These are phyloP conservation scores for Eurytoma californica DNA, from an alignment of 2,888 invertebrate species.

Conservation along the genomic window DNA sequence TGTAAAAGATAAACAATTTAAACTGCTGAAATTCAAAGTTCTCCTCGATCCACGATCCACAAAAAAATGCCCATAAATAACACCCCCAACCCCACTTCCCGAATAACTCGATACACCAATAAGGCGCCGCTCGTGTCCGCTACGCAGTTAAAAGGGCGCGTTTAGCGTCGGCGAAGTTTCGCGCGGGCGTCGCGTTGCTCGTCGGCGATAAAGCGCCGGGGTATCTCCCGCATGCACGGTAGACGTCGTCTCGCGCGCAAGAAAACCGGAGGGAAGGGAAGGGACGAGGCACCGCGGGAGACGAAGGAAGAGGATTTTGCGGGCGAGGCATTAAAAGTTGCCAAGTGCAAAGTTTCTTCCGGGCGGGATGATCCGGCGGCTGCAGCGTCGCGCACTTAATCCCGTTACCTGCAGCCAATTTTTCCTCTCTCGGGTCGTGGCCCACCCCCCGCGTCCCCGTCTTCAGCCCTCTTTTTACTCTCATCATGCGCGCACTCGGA, in stretches of 20 bases:
- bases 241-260: slow-evolving; percentile 54
- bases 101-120: too few relatives aligned
- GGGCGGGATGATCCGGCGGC: slow-evolving; percentile 67
- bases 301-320: slow-evolving; percentile 62
- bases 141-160: not conserved
- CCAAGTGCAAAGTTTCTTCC: slow-evolving; percentile 73
- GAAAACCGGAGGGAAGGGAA: not conserved
- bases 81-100: too few relatives aligned
- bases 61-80: too few relatives aligned
- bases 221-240: slow-evolving; percentile 57
- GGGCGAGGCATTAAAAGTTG: slow-evolving; percentile 71
- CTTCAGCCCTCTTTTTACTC: slow-evolving; percentile 22
- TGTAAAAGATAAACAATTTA: too few relatives aligned
- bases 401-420: slow-evolving; percentile 72
- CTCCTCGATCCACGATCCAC: too few relatives aligned
- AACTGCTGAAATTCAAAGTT: too few relatives aligned
- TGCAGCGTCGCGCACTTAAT: slow-evolving; percentile 71
- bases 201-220: slow-evolving; percentile 52
- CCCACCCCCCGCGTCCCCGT: not conserved
- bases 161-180: not conserved
- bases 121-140: too few relatives aligned
- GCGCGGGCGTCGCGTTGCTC: not conserved
- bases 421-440: slow-evolving; percentile 58
- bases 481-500: slow-evolving; percentile 27
- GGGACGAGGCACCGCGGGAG: slow-evolving; percentile 5